Base-by-base conservation (phyloP, 30 jellyfish, hydroid and myxozoan genomes). In the Turritopsis rubra region DNA sequence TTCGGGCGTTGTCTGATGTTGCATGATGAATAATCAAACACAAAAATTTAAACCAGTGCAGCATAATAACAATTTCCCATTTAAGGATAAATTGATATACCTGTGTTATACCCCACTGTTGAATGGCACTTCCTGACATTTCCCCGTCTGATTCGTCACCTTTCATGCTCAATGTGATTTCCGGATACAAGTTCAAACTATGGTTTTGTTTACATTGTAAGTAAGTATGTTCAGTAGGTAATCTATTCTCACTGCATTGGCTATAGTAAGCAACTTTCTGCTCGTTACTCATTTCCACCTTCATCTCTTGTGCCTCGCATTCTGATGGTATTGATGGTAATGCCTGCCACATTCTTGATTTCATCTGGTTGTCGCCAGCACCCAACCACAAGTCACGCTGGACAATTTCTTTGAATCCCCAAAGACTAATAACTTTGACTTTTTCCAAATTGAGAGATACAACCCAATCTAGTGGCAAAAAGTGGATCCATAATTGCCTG, bases 371-470 rank as follows among this genome's bases (percentile, higher is more conserved):
- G 16, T 79, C 86, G 8, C 79, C 91, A 26, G 88, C 92, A 28
- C 94, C 94, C 25, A 81, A 79, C 96, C 96, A 89, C 22, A 75
- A 24, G n/a, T 79, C 95, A 19, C 84, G 84, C 76, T 89, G 88
- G 0, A 73, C n/a, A 5, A 89, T 29, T 52, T 89, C 29, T 54
- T 80, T 84, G 80, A 70, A 66, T 21, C 81, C 76, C 96, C 96
- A 89, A n/a, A 84, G 71, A 53, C 54, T 72, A 20, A 84, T 21
- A 28, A 75, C 31, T 52, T 81, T 84, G 75, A 89, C 90, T 65
- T 79, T 84, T 53, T 89, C 95, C 52, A 84, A 70, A 54, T 84
- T 25, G 9, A 89, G 25, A 26, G 88, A 81, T 24, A 89, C 72
- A 41, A 89, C 73, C 21, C 76, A 83, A 80, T 79, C 96, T 89